Evolutionary conservation across 2,113 vertebrate species (phyloP).

Genomic region (Lucifuga dentata): DNA sequence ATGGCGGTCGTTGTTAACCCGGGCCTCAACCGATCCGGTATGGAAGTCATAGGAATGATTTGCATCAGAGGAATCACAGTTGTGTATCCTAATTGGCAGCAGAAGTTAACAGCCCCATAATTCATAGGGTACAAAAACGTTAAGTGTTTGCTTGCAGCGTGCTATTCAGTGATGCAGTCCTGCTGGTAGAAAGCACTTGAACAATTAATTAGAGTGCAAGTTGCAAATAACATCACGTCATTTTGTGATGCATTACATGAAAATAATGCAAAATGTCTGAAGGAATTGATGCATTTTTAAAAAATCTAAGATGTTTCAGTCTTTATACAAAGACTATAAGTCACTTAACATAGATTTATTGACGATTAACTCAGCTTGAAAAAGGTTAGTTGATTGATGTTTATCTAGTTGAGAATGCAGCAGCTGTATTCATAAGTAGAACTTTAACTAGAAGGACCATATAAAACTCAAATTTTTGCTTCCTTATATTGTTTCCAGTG

Average conservation of each 20-base stretch:
- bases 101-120: neutral
- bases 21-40: no score
- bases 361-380: neutral
- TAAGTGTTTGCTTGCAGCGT: neutral
- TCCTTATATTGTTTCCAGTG: conserved; percentile 6
- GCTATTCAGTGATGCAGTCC: neutral
- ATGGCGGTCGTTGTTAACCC: no score
- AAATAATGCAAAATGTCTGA: neutral
- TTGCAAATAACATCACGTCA: neutral
- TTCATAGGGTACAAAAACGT: neutral
- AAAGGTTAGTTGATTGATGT: neutral
- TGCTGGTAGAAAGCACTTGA: neutral
- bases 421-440: neutral
- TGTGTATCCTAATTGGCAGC: neutral
- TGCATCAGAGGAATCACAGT: neutral
- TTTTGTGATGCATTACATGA: neutral
- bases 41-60: no score
- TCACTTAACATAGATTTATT: conserved; percentile 5
- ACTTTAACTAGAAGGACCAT: neutral
- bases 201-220: neutral
- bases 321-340: neutral
- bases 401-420: conserved; percentile 1
- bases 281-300: neutral
- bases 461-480: conserved; percentile 3
- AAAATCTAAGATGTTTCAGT: neutral